phyloP scores from a whole-genome alignment of 2,888 invertebrate species.

The Timema cristinae region DNA sequence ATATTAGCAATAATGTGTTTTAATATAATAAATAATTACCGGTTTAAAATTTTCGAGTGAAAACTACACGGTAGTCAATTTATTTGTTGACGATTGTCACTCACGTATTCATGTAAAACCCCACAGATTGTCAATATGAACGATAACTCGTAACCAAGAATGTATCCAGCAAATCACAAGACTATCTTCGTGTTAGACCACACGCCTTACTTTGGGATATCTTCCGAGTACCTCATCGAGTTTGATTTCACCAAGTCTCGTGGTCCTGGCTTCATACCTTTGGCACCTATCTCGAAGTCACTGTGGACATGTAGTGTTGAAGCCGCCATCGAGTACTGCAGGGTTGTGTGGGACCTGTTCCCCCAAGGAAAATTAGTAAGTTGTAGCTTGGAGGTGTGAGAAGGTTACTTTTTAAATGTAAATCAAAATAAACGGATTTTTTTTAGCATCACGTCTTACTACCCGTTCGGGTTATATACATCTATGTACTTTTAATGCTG shows the following conservation, averaged over 20 bases:
- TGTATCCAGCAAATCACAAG: slow-evolving; percentile 82
- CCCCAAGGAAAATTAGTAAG: slow-evolving; percentile 80
- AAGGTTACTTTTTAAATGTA: no score
- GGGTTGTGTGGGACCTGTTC: slow-evolving; percentile 97
- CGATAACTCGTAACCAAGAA: slow-evolving; percentile 32
- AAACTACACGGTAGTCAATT: no score
- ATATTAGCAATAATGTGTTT: no score
- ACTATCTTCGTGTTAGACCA: slow-evolving; percentile 95
- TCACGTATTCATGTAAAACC: no score
- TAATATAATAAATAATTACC: no score
- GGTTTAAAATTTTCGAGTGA: no score
- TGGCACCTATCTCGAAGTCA: slow-evolving; percentile 84
- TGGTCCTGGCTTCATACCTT: slow-evolving; percentile 65
- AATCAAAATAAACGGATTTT: no score
- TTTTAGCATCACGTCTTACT: no score
- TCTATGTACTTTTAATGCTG: no score
- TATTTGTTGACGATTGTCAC: no score
- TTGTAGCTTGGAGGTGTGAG: background rate
- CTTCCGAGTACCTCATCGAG: slow-evolving; percentile 76
- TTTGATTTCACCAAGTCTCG: slow-evolving; percentile 73
- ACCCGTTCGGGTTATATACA: no score
- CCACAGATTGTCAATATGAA: no score
- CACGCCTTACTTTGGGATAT: slow-evolving; percentile 84
- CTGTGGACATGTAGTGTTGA: slow-evolving; percentile 97
- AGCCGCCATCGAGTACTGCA: slow-evolving; percentile 91